Percentiles rank a stretch among this genome's conserved stretches.
Evolutionary conservation across 2,113 vertebrate genomes (phyloP).

Genomic region (Andinoacara biseriatus): DNA sequence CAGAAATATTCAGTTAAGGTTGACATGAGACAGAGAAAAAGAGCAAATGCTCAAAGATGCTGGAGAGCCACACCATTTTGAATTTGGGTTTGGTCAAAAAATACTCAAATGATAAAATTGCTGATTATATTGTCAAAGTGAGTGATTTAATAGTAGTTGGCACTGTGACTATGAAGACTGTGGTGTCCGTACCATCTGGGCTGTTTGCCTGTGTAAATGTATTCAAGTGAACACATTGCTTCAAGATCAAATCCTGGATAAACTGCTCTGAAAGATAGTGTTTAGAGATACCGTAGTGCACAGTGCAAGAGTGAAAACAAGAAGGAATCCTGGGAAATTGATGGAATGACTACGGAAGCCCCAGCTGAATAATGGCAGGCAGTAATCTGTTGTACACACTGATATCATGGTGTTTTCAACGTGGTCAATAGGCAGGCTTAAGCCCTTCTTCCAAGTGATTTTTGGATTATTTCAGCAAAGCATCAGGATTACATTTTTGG

Average conservation of each 20-base stretch:
- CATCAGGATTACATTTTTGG: conserved; percentile 61
- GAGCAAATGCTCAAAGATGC: not conserved
- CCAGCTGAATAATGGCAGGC: not conserved
- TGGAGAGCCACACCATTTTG: not conserved
- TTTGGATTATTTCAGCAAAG: conserved; percentile 63
- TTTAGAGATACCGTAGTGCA: not conserved
- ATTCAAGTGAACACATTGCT: not conserved
- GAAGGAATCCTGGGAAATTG: not conserved
- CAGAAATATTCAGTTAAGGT: not conserved
- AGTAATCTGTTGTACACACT: conserved; percentile 27
- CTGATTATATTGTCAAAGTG: not conserved
- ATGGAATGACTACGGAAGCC: not conserved
- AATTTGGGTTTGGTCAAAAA: not conserved
- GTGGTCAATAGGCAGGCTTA: conserved; percentile 50
- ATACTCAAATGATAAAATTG: not conserved
- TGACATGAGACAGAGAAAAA: not conserved
- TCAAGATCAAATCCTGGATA: not conserved
- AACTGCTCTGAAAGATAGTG: not conserved
- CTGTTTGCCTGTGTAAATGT: not conserved
- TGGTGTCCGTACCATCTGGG: not conserved
- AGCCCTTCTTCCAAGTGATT: conserved; percentile 18
- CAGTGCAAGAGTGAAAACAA: not conserved
- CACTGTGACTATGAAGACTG: not conserved
- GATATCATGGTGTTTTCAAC: conserved; percentile 27
- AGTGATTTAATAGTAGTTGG: not conserved